Base-by-base conservation (phyloP, 1,140 invertebrate genomes). In the Eufriesea mexicana region DNA sequence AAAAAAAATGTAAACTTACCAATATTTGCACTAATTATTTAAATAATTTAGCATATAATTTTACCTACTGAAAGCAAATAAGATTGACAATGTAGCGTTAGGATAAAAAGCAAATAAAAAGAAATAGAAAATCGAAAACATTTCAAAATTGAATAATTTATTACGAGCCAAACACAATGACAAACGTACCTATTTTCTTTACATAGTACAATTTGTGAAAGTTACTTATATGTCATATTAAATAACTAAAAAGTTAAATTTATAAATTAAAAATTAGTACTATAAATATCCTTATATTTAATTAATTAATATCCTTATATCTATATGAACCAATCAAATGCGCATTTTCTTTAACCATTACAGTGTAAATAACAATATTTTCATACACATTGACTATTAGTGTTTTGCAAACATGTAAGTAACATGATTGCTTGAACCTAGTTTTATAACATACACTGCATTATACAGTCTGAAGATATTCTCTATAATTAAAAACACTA, bases 71-170 rank as follows among this genome's bases (percentile, higher is more conserved):
- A 42, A 47, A 57, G 73, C 16, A 59, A n/a, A 42, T 1, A 42
- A n/a, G 18, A 35, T 35, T 35, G 35, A 35, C 4, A 51, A 12
- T 14, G 16, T 51, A 14, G 54, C 20, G 20, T 23, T 8, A 8
- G 8, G 28, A 62, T n/a, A 5, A 47, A 18, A 47, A 57, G 12
- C 4, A 49, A n/a, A 23, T 12, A 35, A 45, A 20, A 47, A 45
- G n/a, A 25, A 12, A 16, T 25, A 57, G 14, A 28, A 73, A 75
- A 71, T 64, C 45, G 16, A 47, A 57, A 35, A 84, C 55, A 54
- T 45, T 9, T 88, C 89, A 88, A 92, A 91, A 91, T 88, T 85
- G 79, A 91, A 90, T 77, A 76, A 90, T 93, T 93, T 92, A 92
- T 92, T 92, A 85, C 61, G 83, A 90, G 51, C 74, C 84, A 86